Base-by-base conservation (phyloP, 2,888 invertebrate species). In the Hyppa rectilinea region DNA sequence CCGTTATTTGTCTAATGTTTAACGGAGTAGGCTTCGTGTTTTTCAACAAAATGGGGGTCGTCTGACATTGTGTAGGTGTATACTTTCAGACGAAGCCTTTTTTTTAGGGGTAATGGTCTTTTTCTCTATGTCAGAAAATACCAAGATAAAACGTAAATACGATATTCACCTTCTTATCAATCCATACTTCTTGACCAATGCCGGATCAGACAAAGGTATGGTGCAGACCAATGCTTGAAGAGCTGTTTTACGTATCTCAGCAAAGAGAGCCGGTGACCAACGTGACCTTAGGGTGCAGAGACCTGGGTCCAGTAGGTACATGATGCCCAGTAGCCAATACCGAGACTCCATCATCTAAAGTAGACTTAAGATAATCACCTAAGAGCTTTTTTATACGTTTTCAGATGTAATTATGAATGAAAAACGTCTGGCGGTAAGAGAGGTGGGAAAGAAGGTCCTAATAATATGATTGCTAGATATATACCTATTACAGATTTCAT, bases 291-390 rank as follows among this genome's bases (percentile, higher is more conserved):
- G 88, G 2, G 76, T 70, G 59, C 89, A 82, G 5, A 95, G 87
- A 0, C 89, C 92, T 14, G 95, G 95, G 70, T 95, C 95, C 45
- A 95, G 65, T 40, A 96, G 67, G 66, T 92, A 95, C 90, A 93
- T 91, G 10, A 96, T 82, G 0, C 95, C 95, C 10, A 92, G 66
- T 0, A 95, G 75, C 94, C 95, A 96, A 56, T 90, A 69, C 4
- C 89, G 88, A 2, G 87, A 80, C 72, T 90, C 90, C 4, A 93
- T 78, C 88, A 94, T 85, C 95, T 95, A 78, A n/a, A 87, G 40
- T 34, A 6, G 34, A n/a, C n/a, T n/a, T 26, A 14, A 45, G 4
- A 4, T 69, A n/a, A n/a, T n/a, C n/a, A 20, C 14, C 9, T 26
- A 6, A 6, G 10, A 10, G 6, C 4, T 9, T 9, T 43, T 40